These are phyloP conservation scores for Nudaria mundana DNA, from an alignment of 2,888 invertebrate genomes.

Conservation along the genomic window DNA sequence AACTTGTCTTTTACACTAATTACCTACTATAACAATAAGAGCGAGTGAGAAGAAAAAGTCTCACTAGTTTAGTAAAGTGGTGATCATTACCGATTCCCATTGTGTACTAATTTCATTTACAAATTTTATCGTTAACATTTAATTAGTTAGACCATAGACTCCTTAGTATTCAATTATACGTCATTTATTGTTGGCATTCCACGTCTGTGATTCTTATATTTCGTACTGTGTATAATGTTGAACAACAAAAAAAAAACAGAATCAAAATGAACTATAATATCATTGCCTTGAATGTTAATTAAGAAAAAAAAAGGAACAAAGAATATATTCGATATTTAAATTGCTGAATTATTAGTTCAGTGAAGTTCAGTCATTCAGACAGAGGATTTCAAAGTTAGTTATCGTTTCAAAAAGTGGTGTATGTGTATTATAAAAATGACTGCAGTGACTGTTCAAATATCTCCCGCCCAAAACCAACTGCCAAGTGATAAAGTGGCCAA, in stretches of 20 bases:
- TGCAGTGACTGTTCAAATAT: constrained; percentile 7
- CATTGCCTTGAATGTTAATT: too few species aligned
- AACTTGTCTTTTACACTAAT: background rate
- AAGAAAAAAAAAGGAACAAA: too few species aligned
- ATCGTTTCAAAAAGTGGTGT: background rate
- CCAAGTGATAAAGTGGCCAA: constrained; percentile 29
- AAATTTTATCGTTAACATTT: constrained; percentile 12
- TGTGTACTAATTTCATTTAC: constrained; percentile 20
- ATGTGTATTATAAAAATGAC: constrained; percentile 15
- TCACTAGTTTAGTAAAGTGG: constrained; percentile 13
- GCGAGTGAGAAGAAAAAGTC: background rate
- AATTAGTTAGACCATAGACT: constrained; percentile 8
- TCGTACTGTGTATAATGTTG: too few species aligned
- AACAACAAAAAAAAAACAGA: background rate
- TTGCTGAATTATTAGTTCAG: background rate
- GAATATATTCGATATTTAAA: background rate
- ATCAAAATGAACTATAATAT: too few species aligned
- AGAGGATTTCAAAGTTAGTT: too few species aligned
- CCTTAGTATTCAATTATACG: constrained; percentile 9
- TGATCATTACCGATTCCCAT: constrained; percentile 17
- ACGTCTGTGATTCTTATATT: background rate
- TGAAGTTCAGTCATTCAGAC: background rate
- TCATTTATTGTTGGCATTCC: constrained; percentile 8
- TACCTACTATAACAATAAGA: background rate
- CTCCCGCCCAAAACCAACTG: too few species aligned